These are phyloP conservation scores for Oxytorus armatus DNA, from an alignment of 2,888 invertebrate genomes.

Conservation along the genomic window DNA sequence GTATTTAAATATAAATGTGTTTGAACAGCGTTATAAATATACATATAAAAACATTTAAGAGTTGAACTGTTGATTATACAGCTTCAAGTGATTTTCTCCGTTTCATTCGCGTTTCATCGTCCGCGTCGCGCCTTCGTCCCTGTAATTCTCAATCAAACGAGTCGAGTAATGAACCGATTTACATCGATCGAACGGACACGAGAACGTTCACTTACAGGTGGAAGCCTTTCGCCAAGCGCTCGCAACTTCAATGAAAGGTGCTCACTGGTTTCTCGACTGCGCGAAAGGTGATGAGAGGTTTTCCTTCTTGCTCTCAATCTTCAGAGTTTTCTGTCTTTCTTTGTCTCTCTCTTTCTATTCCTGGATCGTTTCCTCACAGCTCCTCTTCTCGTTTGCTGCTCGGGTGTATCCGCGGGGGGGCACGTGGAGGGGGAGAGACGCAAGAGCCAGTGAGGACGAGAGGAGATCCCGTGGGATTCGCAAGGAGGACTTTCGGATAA, in stretches of 20 bases:
- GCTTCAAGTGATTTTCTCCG: slow-evolving; percentile 1
- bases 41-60: too few species aligned
- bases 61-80: neutral
- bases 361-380: slow-evolving; percentile 26
- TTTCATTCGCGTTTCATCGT: neutral
- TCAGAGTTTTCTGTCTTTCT: slow-evolving; percentile 2
- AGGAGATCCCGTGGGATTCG: slow-evolving; percentile 74
- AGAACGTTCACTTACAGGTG: slow-evolving; percentile 56
- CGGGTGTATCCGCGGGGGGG: slow-evolving; percentile 37
- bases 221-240: slow-evolving; percentile 40
- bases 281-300: slow-evolving; percentile 51
- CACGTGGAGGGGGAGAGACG: slow-evolving; percentile 15
- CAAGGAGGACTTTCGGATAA: slow-evolving; percentile 75
- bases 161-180: slow-evolving; percentile 36
- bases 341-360: neutral
- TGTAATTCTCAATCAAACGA: slow-evolving; percentile 51
- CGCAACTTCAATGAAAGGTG: slow-evolving; percentile 35
- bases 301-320: slow-evolving; percentile 36
- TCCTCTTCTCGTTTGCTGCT: slow-evolving; percentile 48
- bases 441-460: slow-evolving; percentile 47
- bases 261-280: slow-evolving; percentile 72
- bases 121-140: neutral
- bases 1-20: neutral
- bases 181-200: slow-evolving; percentile 42
- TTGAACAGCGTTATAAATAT: neutral